These are phyloP conservation scores for Hylia prasina DNA, from an alignment of 2,113 vertebrate species.

Conservation along the genomic window DNA sequence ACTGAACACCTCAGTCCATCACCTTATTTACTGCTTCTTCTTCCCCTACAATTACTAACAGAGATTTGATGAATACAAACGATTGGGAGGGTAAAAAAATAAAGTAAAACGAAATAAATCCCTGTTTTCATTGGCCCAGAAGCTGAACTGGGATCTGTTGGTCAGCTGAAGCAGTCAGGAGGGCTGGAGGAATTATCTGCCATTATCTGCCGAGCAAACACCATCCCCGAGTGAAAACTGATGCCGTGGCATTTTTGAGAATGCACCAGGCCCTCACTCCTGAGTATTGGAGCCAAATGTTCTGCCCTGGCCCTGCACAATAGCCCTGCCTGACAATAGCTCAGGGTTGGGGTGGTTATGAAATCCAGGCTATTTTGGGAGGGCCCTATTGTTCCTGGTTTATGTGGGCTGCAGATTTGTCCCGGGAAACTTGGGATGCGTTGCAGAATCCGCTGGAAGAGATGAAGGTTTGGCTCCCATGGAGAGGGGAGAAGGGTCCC, in stretches of 20 bases:
- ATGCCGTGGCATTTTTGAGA: constrained; percentile 40
- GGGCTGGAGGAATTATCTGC: constrained; percentile 47
- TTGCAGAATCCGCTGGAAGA: not conserved
- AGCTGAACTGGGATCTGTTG: not conserved
- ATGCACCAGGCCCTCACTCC: not conserved
- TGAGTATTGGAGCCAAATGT: constrained; percentile 32
- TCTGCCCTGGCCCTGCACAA: constrained; percentile 47
- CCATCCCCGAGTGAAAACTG: not conserved
- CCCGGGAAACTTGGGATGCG: not conserved
- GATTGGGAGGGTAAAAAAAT: not conserved
- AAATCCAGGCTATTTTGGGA: constrained; percentile 64
- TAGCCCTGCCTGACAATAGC: constrained; percentile 38
- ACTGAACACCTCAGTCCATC: not conserved
- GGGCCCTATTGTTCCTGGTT: constrained; percentile 39
- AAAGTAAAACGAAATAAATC: not conserved
- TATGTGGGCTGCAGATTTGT: constrained; percentile 19
- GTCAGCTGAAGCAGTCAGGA: constrained; percentile 52
- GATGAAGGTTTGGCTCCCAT: not conserved
- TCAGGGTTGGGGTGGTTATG: constrained; percentile 26
- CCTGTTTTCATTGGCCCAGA: not conserved
- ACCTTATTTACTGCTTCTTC: not conserved
- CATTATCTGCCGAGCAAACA: constrained; percentile 42
- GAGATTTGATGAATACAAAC: not conserved
- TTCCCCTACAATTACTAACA: not conserved
- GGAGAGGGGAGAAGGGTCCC: not conserved